These are phyloP conservation scores for Heteronetta atricapilla DNA, from an alignment of 2,113 vertebrate species.

Conservation along the genomic window DNA sequence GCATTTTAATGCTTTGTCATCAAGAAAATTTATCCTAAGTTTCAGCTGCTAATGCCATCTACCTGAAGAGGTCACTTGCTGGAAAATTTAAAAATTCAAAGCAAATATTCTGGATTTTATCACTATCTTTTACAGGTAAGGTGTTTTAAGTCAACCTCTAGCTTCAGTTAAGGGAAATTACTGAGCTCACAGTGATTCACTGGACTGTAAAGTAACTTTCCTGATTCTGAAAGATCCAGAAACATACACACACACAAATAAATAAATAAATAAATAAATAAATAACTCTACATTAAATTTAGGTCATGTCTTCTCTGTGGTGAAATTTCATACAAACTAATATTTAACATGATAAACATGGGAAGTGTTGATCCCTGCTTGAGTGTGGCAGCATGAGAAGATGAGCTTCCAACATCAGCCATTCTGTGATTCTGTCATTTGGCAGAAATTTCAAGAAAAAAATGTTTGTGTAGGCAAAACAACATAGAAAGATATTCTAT, in stretches of 20 bases:
- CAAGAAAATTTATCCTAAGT: not conserved
- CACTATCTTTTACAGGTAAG: fast-evolving
- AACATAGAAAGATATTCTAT: not conserved
- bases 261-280: too few species aligned
- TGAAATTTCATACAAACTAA: not conserved
- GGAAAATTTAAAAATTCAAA: not conserved
- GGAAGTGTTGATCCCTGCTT: not conserved
- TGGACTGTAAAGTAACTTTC: not conserved
- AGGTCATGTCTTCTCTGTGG: not conserved
- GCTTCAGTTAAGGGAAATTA: not conserved
- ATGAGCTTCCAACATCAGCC: not conserved
- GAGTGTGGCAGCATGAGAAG: not conserved
- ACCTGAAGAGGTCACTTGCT: fast-evolving
- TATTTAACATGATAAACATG: not conserved
- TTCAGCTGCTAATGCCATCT: fast-evolving
- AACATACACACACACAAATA: not conserved
- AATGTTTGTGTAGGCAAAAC: not conserved
- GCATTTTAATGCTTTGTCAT: not conserved
- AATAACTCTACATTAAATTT: not conserved
- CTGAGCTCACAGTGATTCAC: not conserved
- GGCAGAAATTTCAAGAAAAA: not conserved
- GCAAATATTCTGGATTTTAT: not conserved
- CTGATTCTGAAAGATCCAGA: not conserved
- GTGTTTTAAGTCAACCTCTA: not conserved
- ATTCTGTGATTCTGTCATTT: not conserved